Percentiles rank a stretch among this genome's conserved stretches.
Evolutionary conservation across 2,888 invertebrate genomes (phyloP).

Genomic region (Ctena decussata): DNA sequence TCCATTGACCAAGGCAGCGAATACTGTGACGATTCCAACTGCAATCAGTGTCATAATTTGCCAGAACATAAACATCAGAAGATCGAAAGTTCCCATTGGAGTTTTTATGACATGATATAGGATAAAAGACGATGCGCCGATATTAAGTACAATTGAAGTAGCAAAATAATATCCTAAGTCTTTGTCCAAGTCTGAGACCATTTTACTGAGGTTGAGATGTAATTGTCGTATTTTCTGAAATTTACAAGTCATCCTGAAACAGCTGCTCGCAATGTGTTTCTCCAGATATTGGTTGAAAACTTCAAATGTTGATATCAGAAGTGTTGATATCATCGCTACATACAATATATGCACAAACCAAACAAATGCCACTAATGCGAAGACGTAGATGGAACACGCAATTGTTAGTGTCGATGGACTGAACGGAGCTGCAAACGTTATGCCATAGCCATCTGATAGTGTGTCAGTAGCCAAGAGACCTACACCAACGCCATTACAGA

Average conservation of each 20-base stretch:
- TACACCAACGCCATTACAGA: background rate
- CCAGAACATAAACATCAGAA: constrained; percentile 10
- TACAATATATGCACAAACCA: background rate
- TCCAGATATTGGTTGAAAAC: background rate
- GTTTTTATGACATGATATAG: constrained; percentile 31
- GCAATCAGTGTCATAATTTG: background rate
- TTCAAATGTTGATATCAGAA: background rate
- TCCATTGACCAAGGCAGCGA: constrained; percentile 36
- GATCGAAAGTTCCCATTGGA: background rate
- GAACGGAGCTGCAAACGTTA: background rate
- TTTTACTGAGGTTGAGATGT: background rate
- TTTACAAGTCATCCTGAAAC: background rate
- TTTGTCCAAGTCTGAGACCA: constrained; percentile 13
- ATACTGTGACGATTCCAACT: background rate
- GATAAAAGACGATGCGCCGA: constrained; percentile 17
- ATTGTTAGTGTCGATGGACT: background rate
- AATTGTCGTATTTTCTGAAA: background rate
- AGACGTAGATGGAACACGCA: background rate
- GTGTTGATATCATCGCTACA: background rate
- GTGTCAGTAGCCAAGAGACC: background rate
- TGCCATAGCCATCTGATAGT: background rate
- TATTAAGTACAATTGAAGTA: background rate
- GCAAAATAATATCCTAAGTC: constrained; percentile 39
- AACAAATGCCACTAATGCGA: background rate
- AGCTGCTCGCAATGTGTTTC: background rate